Evolutionary conservation across 2,113 vertebrate genomes (phyloP).

Genomic region (Calidris pugnax): DNA sequence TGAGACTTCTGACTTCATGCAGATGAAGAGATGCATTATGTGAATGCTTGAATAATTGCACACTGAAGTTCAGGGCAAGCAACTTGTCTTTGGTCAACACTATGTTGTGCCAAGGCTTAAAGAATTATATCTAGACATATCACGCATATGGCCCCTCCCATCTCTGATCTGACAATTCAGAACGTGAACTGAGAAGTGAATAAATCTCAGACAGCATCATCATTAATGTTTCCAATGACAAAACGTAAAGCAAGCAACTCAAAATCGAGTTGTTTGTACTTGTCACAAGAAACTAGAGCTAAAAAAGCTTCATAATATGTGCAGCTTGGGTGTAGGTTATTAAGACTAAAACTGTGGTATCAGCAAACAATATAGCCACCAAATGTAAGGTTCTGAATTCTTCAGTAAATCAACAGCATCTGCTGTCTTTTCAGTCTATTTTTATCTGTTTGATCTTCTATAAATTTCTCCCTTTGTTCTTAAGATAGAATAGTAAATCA

Average conservation of each 20-base stretch:
- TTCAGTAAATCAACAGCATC: slow-evolving; percentile 44
- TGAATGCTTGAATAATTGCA: not conserved
- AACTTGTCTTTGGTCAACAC: not conserved
- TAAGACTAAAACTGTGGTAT: slow-evolving; percentile 16
- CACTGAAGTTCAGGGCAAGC: not conserved
- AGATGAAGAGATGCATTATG: not conserved
- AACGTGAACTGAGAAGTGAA: not conserved
- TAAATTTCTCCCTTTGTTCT: slow-evolving; percentile 64
- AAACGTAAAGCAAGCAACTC: not conserved
- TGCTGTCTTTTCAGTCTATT: slow-evolving; percentile 47
- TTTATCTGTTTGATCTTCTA: slow-evolving; percentile 58
- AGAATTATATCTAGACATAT: not conserved
- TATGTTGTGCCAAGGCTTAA: not conserved
- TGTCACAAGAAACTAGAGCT: not conserved
- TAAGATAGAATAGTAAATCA: slow-evolving; percentile 56
- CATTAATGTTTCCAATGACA: not conserved
- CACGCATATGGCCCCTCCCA: not conserved
- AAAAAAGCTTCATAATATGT: not conserved
- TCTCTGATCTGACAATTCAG: not conserved
- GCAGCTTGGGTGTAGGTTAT: not conserved
- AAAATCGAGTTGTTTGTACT: not conserved
- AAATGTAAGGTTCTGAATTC: slow-evolving; percentile 25
- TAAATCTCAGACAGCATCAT: not conserved
- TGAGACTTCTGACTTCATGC: not conserved
- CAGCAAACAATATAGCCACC: slow-evolving; percentile 38